Percentiles rank a stretch among this genome's conserved stretches.
phyloP scores from a whole-genome alignment of 1,140 invertebrate species.

The Drosophila fuyamai region DNA sequence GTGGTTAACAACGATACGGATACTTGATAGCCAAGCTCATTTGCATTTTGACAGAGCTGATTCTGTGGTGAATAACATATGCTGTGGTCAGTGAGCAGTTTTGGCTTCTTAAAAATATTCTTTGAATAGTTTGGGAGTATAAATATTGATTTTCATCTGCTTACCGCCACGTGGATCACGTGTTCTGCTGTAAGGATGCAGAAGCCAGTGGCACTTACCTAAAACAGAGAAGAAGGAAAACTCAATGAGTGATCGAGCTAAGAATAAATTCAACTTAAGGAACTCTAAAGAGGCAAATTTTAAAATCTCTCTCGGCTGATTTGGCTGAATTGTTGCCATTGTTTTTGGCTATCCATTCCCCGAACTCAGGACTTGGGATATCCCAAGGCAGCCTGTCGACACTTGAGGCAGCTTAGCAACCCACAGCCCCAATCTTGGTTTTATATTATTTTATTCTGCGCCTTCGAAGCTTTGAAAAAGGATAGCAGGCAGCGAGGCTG shows the following conservation, averaged over 20 bases:
- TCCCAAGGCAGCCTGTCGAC: conserved; percentile 51
- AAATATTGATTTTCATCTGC: conserved; percentile 54
- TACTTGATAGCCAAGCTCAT: not conserved
- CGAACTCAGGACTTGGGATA: conserved; percentile 38
- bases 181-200: conserved; percentile 64
- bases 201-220: conserved; percentile 68
- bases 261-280: conserved; percentile 8
- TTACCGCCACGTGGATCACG: conserved; percentile 69
- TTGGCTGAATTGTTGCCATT: conserved; percentile 53
- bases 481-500: conserved; percentile 40
- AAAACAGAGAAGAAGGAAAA: conserved; percentile 35
- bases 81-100: not conserved
- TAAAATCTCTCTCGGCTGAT: conserved; percentile 8
- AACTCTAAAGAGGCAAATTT: conserved; percentile 15
- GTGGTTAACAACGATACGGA: conserved; percentile 13
- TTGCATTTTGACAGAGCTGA: conserved; percentile 23
- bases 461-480: conserved; percentile 64
- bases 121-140: conserved; percentile 7
- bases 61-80: conserved; percentile 6
- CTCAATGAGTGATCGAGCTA: not conserved
- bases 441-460: conserved; percentile 69
- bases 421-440: conserved; percentile 39
- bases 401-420: conserved; percentile 60
- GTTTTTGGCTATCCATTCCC: conserved; percentile 19
- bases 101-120: not conserved